A percentile compares a stretch with the other conserved stretches of the same genome.
phyloP scores from a whole-genome alignment of 2,888 invertebrate genomes.

The Melinaea menophilus region DNA sequence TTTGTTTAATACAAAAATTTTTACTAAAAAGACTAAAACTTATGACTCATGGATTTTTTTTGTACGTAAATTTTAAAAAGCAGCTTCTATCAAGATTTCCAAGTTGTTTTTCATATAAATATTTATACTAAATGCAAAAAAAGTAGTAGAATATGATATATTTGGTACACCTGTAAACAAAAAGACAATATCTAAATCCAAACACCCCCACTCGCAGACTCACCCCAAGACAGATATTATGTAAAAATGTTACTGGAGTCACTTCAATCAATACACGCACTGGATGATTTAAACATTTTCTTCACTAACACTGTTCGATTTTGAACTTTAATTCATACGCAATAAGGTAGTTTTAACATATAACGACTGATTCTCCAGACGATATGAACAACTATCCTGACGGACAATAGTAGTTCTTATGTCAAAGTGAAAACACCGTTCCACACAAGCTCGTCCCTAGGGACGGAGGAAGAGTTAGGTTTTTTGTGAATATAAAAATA shows the following conservation, averaged over 20 bases:
- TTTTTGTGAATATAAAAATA: constrained; percentile 76
- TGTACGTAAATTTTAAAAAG: too few species aligned
- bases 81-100: too few species aligned
- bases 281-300: constrained; percentile 73
- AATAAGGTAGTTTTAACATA: constrained; percentile 39
- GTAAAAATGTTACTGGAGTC: constrained; percentile 75
- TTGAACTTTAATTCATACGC: constrained; percentile 39
- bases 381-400: constrained; percentile 59
- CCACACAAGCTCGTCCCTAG: constrained; percentile 43
- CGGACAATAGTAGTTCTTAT: constrained; percentile 56
- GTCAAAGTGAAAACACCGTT: constrained; percentile 42
- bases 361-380: constrained; percentile 49
- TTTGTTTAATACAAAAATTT: too few species aligned
- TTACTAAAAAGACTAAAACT: too few species aligned
- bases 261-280: constrained; percentile 77
- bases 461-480: constrained; percentile 71
- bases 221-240: constrained; percentile 75
- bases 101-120: too few species aligned
- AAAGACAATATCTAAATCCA: constrained; percentile 27
- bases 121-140: too few species aligned
- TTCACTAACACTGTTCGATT: constrained; percentile 43
- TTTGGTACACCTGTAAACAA: constrained; percentile 15
- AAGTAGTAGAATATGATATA: too few species aligned
- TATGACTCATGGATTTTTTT: too few species aligned
- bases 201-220: constrained; percentile 45